Base-by-base conservation (phyloP, 64 coral and sea anemone genomes). In the Pocillopora verrucosa region DNA sequence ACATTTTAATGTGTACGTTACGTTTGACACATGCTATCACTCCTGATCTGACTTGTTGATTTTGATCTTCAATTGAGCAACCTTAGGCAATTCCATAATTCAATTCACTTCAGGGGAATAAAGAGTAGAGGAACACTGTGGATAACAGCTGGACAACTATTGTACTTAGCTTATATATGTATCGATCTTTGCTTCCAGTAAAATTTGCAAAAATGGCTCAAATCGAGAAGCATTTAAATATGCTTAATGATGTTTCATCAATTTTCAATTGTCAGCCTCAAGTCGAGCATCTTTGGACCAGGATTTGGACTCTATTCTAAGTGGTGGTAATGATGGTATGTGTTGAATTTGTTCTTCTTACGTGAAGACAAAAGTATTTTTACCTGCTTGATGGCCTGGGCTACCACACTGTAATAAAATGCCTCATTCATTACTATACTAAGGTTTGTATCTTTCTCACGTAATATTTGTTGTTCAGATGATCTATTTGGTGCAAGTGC, bases 261-360 rank as follows among this genome's bases (percentile, higher is more conserved):
- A 25, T 10, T 70, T 70, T 16, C 22, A 11, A n/a, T 70, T 70
- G n/a, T 10, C 67, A 70, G 41, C 82, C 22, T 85, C 65, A 72
- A 72, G 45, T 36, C 67, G 82, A 85, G 82, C 82, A 85, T 36
- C 82, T 69, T 58, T 85, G 38, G 82, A 85, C 70, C 82, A 85
- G 20, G 82, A 85, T 85, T 85, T 85, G 45, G 82, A 85, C 61
- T 85, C 82, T 38, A 72, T 85, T 72, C 65, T 85, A 11, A 65
- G 82, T 65, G 80, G 80, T 6, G 82, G 65, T 20, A 85, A 85
- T 70, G 38, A 85, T 58, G 82, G 82, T 85, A 36, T 57, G 63
- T 41, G 64, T 70, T 70, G 19, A 70, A 13, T 63, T 63, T 51
- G 41, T 51, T 51, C 41, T 51, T 7, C 7, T 51, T 51, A 51